Evolutionary conservation across 1,140 invertebrate species (phyloP).

Genomic region (Acromyrmex charruanus): DNA sequence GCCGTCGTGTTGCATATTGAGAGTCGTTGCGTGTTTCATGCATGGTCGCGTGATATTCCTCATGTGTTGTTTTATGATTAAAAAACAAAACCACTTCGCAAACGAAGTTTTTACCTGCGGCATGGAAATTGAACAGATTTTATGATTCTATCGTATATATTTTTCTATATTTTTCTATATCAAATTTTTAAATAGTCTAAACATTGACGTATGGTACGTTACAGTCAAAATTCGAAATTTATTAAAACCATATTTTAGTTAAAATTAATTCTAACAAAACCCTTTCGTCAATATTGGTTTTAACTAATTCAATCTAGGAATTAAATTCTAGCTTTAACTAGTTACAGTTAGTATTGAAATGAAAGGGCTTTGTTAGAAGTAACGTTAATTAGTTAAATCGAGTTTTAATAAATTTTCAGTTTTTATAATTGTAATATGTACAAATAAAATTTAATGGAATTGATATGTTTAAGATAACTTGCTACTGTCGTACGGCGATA

Average conservation of each 20-base stretch:
- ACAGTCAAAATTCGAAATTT: background rate
- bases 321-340: background rate
- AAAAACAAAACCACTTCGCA: background rate
- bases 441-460: background rate
- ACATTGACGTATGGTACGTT: background rate
- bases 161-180: background rate
- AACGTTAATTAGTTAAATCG: background rate
- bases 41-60: background rate
- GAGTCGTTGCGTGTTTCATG: conserved; percentile 17
- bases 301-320: background rate
- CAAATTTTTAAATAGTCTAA: background rate
- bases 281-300: background rate
- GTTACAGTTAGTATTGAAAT: background rate
- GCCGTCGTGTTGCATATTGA: conserved; percentile 39
- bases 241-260: background rate
- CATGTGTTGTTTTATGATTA: background rate
- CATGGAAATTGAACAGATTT: conserved; percentile 11
- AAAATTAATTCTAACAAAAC: conserved; percentile 3
- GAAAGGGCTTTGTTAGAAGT: background rate
- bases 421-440: background rate
- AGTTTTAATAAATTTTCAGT: no score
- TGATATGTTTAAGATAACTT: background rate
- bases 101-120: background rate
- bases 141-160: background rate
- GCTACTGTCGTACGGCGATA: conserved; percentile 28